A percentile compares a stretch with the other conserved stretches of the same genome.
Conservation (phyloP, 1,140 invertebrate genomes). For the Dufourea novaeangliae region DNA sequence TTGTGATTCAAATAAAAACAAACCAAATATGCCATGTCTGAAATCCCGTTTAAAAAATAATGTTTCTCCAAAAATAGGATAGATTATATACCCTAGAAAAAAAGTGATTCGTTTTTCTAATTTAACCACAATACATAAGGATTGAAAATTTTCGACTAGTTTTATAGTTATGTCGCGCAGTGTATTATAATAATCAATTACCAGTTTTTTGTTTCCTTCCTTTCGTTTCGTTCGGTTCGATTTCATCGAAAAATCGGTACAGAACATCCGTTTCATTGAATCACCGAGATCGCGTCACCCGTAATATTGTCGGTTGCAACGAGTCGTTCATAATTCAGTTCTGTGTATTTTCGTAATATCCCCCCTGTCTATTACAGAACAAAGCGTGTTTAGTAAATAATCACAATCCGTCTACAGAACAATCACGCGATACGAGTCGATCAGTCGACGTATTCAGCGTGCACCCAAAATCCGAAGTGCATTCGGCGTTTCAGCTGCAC, state of each 20-base stretch:
- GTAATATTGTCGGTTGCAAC: not conserved
- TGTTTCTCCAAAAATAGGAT: too few relatives aligned
- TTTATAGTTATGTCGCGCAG: too few relatives aligned
- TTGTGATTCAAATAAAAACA: too few relatives aligned
- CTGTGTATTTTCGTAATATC: constrained; percentile 1
- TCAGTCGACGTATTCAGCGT: not conserved
- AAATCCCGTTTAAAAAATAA: too few relatives aligned
- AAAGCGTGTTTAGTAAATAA: not conserved
- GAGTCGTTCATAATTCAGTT: not conserved
- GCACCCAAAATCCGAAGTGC: not conserved
- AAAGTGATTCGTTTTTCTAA: too few relatives aligned
- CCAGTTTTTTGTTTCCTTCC: too few relatives aligned
- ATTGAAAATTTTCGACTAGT: too few relatives aligned
- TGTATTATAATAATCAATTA: too few relatives aligned
- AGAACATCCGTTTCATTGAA: constrained; percentile 8
- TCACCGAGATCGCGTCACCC: not conserved
- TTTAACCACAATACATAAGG: too few relatives aligned
- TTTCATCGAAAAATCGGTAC: not conserved
- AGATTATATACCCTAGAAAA: too few relatives aligned
- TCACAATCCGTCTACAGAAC: not conserved
- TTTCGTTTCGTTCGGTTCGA: not conserved
- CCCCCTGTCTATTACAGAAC: not conserved
- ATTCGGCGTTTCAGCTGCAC: not conserved
- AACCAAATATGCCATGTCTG: too few relatives aligned
- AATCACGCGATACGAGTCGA: not conserved